Percentiles rank a stretch among this genome's conserved stretches.
phyloP scores from a whole-genome alignment of 1,140 invertebrate genomes.

The Cotesia chilonis region DNA sequence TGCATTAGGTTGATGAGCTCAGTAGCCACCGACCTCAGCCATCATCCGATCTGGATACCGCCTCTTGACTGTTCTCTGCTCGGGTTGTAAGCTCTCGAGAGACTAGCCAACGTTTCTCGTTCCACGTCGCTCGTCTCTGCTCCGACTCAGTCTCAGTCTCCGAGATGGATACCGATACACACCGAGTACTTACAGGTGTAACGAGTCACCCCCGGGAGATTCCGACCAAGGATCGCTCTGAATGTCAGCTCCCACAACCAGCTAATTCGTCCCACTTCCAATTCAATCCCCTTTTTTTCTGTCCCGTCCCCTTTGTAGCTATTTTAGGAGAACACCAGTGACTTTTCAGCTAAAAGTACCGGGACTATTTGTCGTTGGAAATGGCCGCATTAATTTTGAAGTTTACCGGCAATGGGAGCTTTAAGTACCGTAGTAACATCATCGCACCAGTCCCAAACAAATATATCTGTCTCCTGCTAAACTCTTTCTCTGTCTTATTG shows the following conservation, averaged over 20 bases:
- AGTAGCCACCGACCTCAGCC: conserved; percentile 46
- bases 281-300: too few species aligned
- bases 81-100: conserved; percentile 19
- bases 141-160: too few species aligned
- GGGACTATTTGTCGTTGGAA: conserved; percentile 6
- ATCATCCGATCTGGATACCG: too few species aligned
- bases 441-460: conserved; percentile 18
- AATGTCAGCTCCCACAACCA: not conserved
- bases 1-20: conserved; percentile 66
- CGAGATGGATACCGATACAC: conserved; percentile 29
- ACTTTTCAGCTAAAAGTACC: conserved; percentile 1
- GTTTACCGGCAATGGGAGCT: conserved; percentile 16
- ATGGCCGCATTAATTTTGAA: conserved; percentile 18
- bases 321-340: not conserved
- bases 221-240: not conserved
- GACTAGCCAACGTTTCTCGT: conserved; percentile 19
- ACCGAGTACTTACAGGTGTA: conserved; percentile 35
- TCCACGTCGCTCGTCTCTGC: conserved; percentile 3
- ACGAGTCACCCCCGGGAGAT: conserved; percentile 22
- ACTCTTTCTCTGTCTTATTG: conserved; percentile 44
- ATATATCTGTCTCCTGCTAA: conserved; percentile 43
- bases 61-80: conserved; percentile 40
- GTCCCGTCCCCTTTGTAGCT: too few species aligned
- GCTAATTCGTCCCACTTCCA: too few species aligned
- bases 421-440: conserved; percentile 26